Evolutionary conservation across 2,888 invertebrate genomes (phyloP).

Genomic region (Phytoseiulus persimilis): DNA sequence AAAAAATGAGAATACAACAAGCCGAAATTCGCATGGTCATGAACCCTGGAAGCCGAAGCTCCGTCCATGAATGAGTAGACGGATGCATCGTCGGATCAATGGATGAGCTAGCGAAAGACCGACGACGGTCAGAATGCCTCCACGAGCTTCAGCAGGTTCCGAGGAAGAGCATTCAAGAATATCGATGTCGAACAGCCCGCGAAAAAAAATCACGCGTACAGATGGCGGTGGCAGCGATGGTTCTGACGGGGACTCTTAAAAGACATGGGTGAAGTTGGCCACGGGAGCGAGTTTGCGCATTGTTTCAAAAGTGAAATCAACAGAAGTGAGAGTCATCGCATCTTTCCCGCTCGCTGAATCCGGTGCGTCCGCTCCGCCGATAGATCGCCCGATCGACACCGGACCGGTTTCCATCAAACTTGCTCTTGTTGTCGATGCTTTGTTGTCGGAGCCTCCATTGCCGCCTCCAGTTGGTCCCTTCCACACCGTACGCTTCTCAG

Average conservation of each 20-base stretch:
- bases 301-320: background rate
- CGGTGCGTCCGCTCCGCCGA: background rate
- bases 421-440: background rate
- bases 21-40: background rate
- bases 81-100: background rate
- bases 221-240: background rate
- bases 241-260: background rate
- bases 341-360: background rate
- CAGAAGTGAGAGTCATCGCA: background rate
- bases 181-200: background rate
- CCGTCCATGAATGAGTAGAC: background rate
- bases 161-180: background rate
- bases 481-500: background rate
- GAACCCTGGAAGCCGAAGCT: background rate
- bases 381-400: background rate
- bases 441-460: background rate
- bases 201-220: background rate
- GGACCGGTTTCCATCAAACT: background rate
- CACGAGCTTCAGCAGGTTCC: background rate
- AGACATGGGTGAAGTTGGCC: background rate
- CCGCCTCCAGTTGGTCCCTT: no score
- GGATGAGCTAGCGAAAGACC: background rate
- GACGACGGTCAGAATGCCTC: background rate
- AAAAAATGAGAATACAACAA: background rate
- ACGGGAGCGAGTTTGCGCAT: background rate